Conservation (phyloP, 2,888 invertebrate genomes). For the Philereme transversata region DNA sequence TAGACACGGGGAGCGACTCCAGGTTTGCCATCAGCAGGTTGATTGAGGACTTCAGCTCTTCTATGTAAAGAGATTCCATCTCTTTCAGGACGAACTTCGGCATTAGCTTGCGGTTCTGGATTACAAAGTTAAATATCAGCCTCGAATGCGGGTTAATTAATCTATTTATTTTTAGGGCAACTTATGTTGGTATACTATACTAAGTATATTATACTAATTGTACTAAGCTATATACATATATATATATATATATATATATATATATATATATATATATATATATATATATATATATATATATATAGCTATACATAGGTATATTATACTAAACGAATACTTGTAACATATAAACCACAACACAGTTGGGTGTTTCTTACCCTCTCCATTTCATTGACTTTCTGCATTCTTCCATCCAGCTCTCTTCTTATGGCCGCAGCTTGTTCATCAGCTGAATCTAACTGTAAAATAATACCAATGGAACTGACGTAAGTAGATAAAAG, state of each 20-base stretch:
- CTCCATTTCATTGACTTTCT: constrained; percentile 98
- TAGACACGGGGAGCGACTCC: constrained; percentile 99
- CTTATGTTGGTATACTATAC: too few relatives aligned
- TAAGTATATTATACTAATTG: too few relatives aligned
- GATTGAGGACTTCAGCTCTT: constrained; percentile 98
- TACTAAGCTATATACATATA: too few relatives aligned
- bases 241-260: too few relatives aligned
- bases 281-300: too few relatives aligned
- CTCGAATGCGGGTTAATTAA: too few relatives aligned
- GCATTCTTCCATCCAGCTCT: constrained; percentile 98
- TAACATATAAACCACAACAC: neutral
- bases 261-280: too few relatives aligned
- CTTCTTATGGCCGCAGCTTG: constrained; percentile 99
- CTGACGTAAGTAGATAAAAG: too few relatives aligned
- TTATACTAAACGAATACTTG: neutral
- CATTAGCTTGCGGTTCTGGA: constrained; percentile 97
- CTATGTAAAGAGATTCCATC: constrained; percentile 99
- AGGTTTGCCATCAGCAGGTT: constrained; percentile 99
- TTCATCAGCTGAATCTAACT: constrained; percentile 99
- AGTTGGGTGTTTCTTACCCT: constrained; percentile 84
- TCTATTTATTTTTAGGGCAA: too few relatives aligned
- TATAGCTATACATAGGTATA: too few relatives aligned
- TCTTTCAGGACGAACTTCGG: constrained; percentile 99
- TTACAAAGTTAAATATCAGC: neutral
- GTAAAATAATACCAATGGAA: constrained; percentile 22